phyloP scores from a whole-genome alignment of 2,113 vertebrate species.

The Caranx ignobilis region DNA sequence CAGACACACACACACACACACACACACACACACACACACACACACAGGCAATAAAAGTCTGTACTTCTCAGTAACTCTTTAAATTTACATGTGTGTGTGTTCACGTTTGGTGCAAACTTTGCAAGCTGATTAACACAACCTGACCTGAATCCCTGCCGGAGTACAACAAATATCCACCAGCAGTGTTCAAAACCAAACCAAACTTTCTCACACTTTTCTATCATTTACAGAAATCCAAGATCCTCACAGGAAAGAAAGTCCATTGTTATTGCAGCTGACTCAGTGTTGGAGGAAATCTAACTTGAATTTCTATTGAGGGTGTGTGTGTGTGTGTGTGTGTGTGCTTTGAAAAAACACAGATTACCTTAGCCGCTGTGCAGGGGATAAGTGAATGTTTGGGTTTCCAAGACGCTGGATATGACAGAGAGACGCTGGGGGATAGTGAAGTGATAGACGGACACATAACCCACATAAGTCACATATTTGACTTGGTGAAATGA shows the following conservation, averaged over 20 bases:
- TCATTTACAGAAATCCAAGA: slow-evolving; percentile 37
- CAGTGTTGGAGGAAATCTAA: slow-evolving; percentile 67
- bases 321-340: slow-evolving; percentile 44
- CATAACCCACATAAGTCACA: slow-evolving; percentile 28
- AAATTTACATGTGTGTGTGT: background rate
- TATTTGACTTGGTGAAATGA: slow-evolving; percentile 6
- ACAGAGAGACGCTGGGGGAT: slow-evolving; percentile 43
- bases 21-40: background rate
- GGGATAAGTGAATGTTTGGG: slow-evolving; percentile 74
- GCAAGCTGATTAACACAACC: slow-evolving; percentile 32
- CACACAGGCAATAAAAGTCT: background rate
- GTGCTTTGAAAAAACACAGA: slow-evolving; percentile 56
- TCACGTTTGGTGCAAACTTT: slow-evolving; percentile 33
- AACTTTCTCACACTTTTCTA: slow-evolving; percentile 31
- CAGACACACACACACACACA: background rate
- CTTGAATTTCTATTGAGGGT: slow-evolving; percentile 51
- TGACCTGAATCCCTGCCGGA: slow-evolving; percentile 32
- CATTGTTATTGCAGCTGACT: slow-evolving; percentile 77
- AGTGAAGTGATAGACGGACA: slow-evolving; percentile 2
- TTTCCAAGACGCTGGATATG: slow-evolving; percentile 64
- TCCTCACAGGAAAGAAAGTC: slow-evolving; percentile 61
- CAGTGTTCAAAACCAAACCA: slow-evolving; percentile 31
- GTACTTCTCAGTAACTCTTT: background rate
- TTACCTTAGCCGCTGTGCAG: slow-evolving; percentile 59
- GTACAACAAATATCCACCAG: slow-evolving; percentile 36